These are phyloP conservation scores for Nesometra sesokonis DNA, from an alignment of 35 echinoderm and acorn worm genomes.

Conservation along the genomic window DNA sequence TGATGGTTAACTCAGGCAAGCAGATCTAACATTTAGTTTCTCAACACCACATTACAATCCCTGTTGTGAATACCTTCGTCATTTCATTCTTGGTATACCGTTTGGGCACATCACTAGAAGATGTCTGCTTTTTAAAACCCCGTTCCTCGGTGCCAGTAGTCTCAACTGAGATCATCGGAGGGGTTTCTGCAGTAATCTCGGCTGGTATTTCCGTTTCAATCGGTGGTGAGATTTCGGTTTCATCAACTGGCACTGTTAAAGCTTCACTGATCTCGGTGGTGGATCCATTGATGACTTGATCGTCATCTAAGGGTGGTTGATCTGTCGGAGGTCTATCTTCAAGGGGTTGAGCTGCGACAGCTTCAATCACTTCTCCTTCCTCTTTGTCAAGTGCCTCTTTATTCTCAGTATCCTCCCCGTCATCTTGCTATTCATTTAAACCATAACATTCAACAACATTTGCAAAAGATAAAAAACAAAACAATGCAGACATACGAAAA, in stretches of 20 bases:
- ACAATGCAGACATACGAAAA: background rate
- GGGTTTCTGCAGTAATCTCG: background rate
- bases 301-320: no score
- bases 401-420: background rate
- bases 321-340: no score
- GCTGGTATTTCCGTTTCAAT: background rate
- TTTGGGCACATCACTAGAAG: background rate
- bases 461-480: background rate
- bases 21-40: background rate
- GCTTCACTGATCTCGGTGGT: no score
- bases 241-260: background rate
- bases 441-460: background rate
- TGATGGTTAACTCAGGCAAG: background rate
- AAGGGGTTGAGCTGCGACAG: no score
- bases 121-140: background rate
- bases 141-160: background rate
- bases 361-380: no score
- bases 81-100: background rate
- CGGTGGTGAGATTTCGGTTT: background rate
- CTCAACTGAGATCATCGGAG: background rate
- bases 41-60: background rate
- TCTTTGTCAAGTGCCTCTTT: background rate
- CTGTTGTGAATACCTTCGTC: background rate
- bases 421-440: background rate
- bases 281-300: no score